Evolutionary conservation across 2,888 invertebrate genomes (phyloP).

Genomic region (Dasysyrphus tricinctus): DNA sequence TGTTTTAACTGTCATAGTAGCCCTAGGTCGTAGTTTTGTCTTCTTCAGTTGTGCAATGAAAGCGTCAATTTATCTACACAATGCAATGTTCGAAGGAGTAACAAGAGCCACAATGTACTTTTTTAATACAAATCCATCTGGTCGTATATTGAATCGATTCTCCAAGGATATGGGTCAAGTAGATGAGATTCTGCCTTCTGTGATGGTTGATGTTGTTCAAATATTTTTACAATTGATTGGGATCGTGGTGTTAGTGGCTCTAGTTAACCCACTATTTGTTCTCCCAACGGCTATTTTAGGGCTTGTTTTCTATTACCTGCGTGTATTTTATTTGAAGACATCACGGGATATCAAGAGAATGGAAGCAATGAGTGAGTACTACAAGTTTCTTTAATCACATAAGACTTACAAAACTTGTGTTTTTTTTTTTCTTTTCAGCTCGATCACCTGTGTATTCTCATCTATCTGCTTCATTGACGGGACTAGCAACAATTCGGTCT

Average conservation of each 20-base stretch:
- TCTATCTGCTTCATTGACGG: constrained; percentile 93
- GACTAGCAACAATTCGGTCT: constrained; percentile 95
- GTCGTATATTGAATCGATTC: constrained; percentile 93
- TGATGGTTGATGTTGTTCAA: constrained; percentile 85
- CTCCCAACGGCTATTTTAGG: constrained; percentile 89
- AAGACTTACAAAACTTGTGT: neutral
- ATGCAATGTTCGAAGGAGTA: constrained; percentile 92
- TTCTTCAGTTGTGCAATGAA: constrained; percentile 87
- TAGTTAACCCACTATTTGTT: constrained; percentile 90
- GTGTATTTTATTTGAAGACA: constrained; percentile 91
- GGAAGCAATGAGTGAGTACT: constrained; percentile 90
- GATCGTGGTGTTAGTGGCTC: constrained; percentile 90
- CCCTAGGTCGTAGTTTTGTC: constrained; percentile 82
- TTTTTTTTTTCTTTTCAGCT: constrained; percentile 84
- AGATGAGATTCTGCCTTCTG: constrained; percentile 83
- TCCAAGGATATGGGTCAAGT: constrained; percentile 92
- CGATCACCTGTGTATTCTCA: constrained; percentile 98
- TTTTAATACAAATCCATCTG: constrained; percentile 94
- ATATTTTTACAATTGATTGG: constrained; percentile 92
- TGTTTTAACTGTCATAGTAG: constrained; percentile 82
- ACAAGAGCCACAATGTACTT: constrained; percentile 93
- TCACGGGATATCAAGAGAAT: constrained; percentile 92
- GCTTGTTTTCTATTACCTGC: constrained; percentile 89
- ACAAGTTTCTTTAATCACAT: neutral
- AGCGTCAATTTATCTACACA: constrained; percentile 91